phyloP scores from a whole-genome alignment of 2,888 invertebrate species.

The Parnassius orleans region DNA sequence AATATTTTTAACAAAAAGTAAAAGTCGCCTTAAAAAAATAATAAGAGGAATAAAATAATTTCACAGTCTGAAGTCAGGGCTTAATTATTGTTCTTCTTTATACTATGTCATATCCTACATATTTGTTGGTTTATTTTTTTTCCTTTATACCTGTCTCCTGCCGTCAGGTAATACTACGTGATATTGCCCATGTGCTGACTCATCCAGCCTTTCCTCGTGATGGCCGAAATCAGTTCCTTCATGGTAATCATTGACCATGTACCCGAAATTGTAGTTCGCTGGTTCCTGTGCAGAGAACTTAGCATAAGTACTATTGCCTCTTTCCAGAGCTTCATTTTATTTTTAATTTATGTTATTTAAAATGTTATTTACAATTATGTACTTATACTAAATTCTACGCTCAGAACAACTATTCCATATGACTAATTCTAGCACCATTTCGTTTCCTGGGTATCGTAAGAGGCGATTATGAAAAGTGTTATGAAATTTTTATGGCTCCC shows the following conservation, averaged over 20 bases:
- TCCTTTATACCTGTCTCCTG: slow-evolving; percentile 76
- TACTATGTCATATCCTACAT: too few relatives aligned
- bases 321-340: neutral
- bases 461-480: too few relatives aligned
- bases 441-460: neutral
- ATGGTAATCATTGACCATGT: slow-evolving; percentile 82
- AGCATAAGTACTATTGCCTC: slow-evolving; percentile 45
- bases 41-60: too few relatives aligned
- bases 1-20: too few relatives aligned
- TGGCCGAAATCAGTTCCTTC: slow-evolving; percentile 84
- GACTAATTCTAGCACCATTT: too few relatives aligned
- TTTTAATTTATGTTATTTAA: neutral
- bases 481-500: too few relatives aligned
- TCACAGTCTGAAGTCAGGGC: too few relatives aligned
- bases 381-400: slow-evolving; percentile 33
- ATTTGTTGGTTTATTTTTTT: neutral
- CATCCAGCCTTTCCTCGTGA: slow-evolving; percentile 82
- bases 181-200: slow-evolving; percentile 82
- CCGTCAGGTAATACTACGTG: slow-evolving; percentile 85
- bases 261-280: slow-evolving; percentile 84
- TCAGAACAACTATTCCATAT: neutral
- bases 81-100: too few relatives aligned
- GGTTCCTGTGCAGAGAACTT: slow-evolving; percentile 74
- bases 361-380: slow-evolving; percentile 12
- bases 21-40: too few relatives aligned